Evolutionary conservation across 1,140 invertebrate genomes (phyloP).

Genomic region (Pogonomyrmex californicus): DNA sequence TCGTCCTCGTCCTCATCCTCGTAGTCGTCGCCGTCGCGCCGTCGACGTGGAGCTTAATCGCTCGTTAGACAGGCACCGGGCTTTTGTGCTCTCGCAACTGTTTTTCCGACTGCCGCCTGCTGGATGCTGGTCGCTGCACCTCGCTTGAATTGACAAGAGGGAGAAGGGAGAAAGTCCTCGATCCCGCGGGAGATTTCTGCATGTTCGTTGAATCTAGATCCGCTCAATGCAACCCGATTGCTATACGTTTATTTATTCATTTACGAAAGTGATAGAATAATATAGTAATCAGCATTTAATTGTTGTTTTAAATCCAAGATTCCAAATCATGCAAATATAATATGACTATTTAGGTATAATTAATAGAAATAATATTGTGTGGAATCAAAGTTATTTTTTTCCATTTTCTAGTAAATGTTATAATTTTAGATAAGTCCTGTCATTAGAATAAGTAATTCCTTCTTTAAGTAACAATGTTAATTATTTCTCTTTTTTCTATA

Average conservation of each 20-base stretch:
- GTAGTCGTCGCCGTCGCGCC: slow-evolving; percentile 31
- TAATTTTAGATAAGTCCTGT: no score
- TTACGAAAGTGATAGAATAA: background rate
- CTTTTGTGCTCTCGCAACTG: slow-evolving; percentile 73
- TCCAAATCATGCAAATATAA: no score
- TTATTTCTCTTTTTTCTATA: no score
- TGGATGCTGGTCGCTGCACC: background rate
- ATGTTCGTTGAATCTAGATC: slow-evolving; percentile 28
- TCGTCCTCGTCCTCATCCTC: slow-evolving; percentile 40
- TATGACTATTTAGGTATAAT: no score
- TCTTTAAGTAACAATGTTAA: no score
- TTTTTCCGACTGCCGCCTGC: slow-evolving; percentile 67
- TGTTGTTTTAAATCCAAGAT: no score
- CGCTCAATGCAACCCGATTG: background rate
- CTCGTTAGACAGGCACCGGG: slow-evolving; percentile 78
- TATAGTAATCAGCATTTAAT: no score
- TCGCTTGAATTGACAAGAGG: slow-evolving; percentile 20
- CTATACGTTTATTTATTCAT: background rate
- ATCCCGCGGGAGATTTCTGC: slow-evolving; percentile 12
- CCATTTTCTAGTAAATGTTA: no score
- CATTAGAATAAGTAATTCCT: no score
- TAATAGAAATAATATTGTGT: no score
- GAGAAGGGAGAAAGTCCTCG: slow-evolving; percentile 9
- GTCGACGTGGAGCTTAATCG: slow-evolving; percentile 78
- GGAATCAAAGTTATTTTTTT: no score